Evolutionary conservation across 1,140 invertebrate species (phyloP), one percentile per base, ranked within the genome.

Genomic region (Drosophila sproati): DNA sequence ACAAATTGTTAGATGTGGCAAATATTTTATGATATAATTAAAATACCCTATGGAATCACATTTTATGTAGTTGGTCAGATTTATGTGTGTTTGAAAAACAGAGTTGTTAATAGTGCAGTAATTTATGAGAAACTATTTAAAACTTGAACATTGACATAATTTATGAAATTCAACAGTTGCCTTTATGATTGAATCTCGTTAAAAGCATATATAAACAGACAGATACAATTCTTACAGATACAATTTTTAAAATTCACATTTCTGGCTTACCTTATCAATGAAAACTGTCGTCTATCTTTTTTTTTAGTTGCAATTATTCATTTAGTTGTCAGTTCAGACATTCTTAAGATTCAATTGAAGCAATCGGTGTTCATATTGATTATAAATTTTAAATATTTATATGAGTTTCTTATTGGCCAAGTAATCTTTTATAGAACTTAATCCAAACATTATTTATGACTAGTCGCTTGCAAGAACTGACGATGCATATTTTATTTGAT

Each of bases 21-120:
- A 37, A 56, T n/a, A 43, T 57, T 57, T 69, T 67, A 73, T 54
- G 48, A 70, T 50, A 57, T 45, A 28, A 43, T 64, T 71, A 64
- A 51, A 75, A 47, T 39, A 4, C 3, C 20, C 20, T 20, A 20
- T 51, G 5, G 34, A 8, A 45, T 28, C 7, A 34, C 31, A 43
- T 60, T 60, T 41, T 3, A 5, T 34, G 10, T 28, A 50, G 12
- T 39, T 69, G 41, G 29, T 10, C 3, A 41, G 12, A 47, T 54
- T 55, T 29, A 12, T 32, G 10, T 37, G 6, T 2, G 7, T 4
- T 29, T 10, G 32, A 5, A 20, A 59, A 12, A 6, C 54, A 39
- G 5, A 20, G 28, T 10, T 32, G 32, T 34, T 48, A 5, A 60
- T 8, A 3, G 7, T 29, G 8, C 28, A 6, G 2, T 47, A 20